Base-by-base conservation (phyloP, 2,888 invertebrate genomes). In the Ectropis crepuscularia region DNA sequence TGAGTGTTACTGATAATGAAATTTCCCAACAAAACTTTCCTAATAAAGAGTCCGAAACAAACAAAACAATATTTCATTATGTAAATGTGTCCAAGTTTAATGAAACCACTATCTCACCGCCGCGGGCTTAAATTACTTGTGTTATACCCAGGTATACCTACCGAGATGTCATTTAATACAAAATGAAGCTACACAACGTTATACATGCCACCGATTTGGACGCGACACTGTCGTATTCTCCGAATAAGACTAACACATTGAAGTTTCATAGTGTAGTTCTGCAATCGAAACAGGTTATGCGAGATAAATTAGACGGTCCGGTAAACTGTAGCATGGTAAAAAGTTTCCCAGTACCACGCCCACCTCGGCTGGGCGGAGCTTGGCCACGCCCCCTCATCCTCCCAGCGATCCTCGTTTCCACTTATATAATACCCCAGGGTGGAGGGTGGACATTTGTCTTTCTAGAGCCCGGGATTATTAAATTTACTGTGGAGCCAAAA, bases 381-480 rank as follows among this genome's bases (percentile, higher is more conserved):
- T 7, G 2, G 42, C 58, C 70, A 74, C 68, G 74, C 74, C 65
- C 57, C 36, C 36, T 42, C 69, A 63, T 39, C n/a, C 68, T 63
- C 76, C 69, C 76, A 78, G 72, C 58, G 42, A 38, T 54, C 58
- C 69, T 70, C 61, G 11, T 61, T 67, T 67, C 67, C 64, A 49
- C 46, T 71, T 73, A 71, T 66, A 53, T 71, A 68, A 71, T 62
- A 78, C 80, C 78, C 65, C 76, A 65, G 86, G 87, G 86, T 78
- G 85, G 83, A 70, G 85, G 86, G 87, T 81, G 86, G 82, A 80
- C 85, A 81, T 83, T 86, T 85, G 81, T 85, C 86, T 86, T 82
- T 78, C 76, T 75, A 76, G 76, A 79, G 76, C 72, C 72, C 79
- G 75, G 83, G 83, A 82, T 89, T 89, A 90, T 89, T 89, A 87